Conservation (phyloP, 2,888 invertebrate species). For the Sminthurides aquaticus region DNA sequence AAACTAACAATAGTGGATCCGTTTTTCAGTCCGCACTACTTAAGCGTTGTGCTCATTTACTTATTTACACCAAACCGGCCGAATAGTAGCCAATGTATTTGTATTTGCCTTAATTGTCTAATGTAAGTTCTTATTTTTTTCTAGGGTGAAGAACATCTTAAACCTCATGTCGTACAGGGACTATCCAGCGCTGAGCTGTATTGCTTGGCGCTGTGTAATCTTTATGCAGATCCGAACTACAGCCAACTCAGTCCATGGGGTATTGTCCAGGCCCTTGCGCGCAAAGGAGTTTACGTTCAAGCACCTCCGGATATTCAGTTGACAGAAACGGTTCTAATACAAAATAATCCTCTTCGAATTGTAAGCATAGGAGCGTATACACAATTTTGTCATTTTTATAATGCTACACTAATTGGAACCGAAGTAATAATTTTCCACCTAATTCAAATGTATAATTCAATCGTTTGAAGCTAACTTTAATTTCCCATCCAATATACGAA, state of each 20-base stretch:
- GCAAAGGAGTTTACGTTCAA: conserved; percentile 80
- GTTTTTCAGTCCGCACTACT: no score
- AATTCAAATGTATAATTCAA: no score
- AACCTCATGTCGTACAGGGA: conserved; percentile 83
- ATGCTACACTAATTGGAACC: no score
- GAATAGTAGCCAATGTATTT: background rate
- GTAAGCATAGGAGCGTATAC: conserved; percentile 60
- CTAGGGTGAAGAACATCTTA: conserved; percentile 84
- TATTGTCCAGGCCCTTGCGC: conserved; percentile 82
- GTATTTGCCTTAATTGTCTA: background rate
- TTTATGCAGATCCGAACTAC: conserved; percentile 93
- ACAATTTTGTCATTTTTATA: no score
- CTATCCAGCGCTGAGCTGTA: conserved; percentile 90
- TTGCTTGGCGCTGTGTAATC: conserved; percentile 85
- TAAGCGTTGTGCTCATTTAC: no score
- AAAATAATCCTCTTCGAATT: conserved; percentile 89
- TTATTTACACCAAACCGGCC: no score
- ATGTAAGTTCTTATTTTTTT: no score
- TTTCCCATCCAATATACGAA: no score
- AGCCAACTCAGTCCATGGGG: conserved; percentile 92
- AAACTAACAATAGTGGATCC: background rate
- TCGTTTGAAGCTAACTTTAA: no score
- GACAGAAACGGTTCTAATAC: conserved; percentile 91
- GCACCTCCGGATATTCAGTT: conserved; percentile 79
- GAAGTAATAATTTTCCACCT: no score